Percentiles rank a stretch among this genome's conserved stretches.
phyloP scores from a whole-genome alignment of 2,113 vertebrate species.

The Pluvianellus socialis region DNA sequence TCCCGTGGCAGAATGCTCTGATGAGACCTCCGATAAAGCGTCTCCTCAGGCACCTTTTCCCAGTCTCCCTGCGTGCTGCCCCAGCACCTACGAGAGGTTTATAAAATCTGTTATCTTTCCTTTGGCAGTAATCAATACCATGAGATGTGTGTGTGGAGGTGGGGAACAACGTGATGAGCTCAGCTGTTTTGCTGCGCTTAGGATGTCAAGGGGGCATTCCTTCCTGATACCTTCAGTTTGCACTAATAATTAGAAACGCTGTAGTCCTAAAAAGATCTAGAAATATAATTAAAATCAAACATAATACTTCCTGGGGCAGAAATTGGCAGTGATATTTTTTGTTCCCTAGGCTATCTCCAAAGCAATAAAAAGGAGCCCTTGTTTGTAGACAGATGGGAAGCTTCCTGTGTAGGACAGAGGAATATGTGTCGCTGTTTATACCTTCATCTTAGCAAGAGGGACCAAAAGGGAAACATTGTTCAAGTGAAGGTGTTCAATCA shows the following conservation, averaged over 20 bases:
- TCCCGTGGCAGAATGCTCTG: neutral
- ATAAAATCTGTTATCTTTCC: neutral
- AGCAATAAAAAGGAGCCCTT: neutral
- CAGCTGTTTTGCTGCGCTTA: neutral
- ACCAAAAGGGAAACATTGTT: neutral
- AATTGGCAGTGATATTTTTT: neutral
- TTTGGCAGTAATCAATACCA: neutral
- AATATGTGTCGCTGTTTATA: neutral
- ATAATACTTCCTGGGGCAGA: neutral
- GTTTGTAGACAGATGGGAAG: constrained; percentile 10
- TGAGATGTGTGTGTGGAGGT: neutral
- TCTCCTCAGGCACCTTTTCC: neutral
- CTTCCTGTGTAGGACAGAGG: neutral
- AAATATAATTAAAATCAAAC: constrained; percentile 42
- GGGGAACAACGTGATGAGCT: neutral
- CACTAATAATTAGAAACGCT: constrained; percentile 1
- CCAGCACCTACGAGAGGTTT: neutral
- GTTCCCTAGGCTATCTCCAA: neutral
- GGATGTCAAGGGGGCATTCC: neutral
- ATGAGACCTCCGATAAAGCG: neutral
- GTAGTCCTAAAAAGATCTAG: neutral
- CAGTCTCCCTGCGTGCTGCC: neutral
- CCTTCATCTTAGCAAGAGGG: neutral
- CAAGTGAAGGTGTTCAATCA: neutral
- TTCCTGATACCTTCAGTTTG: neutral